These are phyloP conservation scores for Huso huso DNA, from an alignment of 2,797 vertebrate species.

Conservation along the genomic window DNA sequence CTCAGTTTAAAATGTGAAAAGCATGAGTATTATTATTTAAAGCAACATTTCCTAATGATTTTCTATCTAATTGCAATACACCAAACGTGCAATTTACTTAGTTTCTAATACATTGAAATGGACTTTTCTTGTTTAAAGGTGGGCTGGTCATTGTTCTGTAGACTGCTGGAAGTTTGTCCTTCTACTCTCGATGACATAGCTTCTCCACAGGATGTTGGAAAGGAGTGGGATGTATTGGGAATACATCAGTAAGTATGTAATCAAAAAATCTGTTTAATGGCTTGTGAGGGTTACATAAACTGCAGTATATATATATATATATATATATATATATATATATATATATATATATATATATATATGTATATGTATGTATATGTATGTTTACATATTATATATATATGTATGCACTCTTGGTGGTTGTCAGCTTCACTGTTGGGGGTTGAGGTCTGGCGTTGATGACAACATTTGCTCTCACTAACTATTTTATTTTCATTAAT, in stretches of 20 bases:
- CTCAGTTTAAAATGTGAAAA: no score
- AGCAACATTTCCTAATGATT: no score
- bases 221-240: conserved; percentile 72
- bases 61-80: no score
- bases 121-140: conserved; percentile 53
- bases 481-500: conserved; percentile 21
- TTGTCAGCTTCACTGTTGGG: background rate
- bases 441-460: background rate
- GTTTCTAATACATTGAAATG: background rate
- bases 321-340: no score
- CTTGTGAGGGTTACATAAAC: no score
- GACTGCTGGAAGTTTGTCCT: conserved; percentile 83
- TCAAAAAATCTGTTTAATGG: no score
- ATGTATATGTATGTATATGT: background rate
- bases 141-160: conserved; percentile 84
- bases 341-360: no score
- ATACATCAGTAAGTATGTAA: conserved; percentile 82
- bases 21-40: no score
- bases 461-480: background rate
- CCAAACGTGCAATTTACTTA: background rate
- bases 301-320: no score
- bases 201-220: conserved; percentile 56
- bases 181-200: conserved; percentile 62
- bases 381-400: background rate
- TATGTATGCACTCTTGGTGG: background rate